A percentile compares a stretch with the other conserved stretches of the same genome.
Conservation (phyloP, 2,888 invertebrate genomes). For the Pristionchus exspectatus region DNA sequence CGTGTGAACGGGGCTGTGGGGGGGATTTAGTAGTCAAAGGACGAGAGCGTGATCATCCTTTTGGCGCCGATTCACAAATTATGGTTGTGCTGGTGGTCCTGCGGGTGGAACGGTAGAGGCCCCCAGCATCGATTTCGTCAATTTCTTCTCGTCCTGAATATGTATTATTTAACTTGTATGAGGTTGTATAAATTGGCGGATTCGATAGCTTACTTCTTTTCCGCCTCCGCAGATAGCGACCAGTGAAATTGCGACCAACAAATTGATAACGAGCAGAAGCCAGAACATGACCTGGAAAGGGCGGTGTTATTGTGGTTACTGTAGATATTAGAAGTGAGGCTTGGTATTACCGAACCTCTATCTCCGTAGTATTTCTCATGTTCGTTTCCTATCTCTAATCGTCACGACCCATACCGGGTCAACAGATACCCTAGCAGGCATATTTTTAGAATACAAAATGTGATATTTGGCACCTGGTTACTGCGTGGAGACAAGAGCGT, state of each 20-base stretch:
- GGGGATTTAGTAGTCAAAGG: not conserved
- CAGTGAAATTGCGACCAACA: not conserved
- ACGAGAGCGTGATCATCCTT: not conserved
- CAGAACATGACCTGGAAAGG: not conserved
- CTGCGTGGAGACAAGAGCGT: not conserved
- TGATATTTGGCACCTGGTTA: not conserved
- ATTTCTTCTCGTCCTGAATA: constrained; percentile 30
- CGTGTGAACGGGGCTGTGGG: not conserved
- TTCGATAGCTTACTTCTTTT: not conserved
- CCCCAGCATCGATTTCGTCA: constrained; percentile 38
- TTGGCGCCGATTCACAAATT: too few relatives aligned
- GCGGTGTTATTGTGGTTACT: not conserved
- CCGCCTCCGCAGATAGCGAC: constrained; percentile 3
- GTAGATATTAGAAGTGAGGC: not conserved
- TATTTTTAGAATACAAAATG: not conserved
- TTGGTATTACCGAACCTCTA: too few relatives aligned
- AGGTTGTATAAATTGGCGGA: not conserved
- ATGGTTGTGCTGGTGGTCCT: not conserved
- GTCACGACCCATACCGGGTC: too few relatives aligned
- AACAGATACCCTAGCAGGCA: too few relatives aligned
- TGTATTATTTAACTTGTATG: not conserved
- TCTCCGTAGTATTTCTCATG: too few relatives aligned
- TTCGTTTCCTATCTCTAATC: too few relatives aligned
- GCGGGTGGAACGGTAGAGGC: constrained; percentile 24
- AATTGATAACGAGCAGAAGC: not conserved